A percentile compares a stretch with the other conserved stretches of the same genome.
phyloP scores from a whole-genome alignment of 92 coral and sea anemone species.

The Hydrozoanthus gracilis region DNA sequence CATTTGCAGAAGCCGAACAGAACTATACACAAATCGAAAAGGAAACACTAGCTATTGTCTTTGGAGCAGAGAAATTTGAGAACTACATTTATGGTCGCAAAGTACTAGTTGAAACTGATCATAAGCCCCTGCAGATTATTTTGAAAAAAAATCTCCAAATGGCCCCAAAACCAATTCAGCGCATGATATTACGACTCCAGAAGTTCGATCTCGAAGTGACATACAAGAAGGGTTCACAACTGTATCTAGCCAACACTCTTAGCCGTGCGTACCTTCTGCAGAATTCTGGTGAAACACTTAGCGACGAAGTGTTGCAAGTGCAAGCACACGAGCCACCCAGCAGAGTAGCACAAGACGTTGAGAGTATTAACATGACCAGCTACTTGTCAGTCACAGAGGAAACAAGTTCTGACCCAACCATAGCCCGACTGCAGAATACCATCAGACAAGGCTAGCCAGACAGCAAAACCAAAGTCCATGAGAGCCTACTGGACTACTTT shows the following conservation, averaged over 20 bases:
- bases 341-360: conserved; percentile 42
- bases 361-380: conserved; percentile 39
- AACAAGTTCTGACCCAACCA: conserved; percentile 44
- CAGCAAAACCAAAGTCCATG: conserved; percentile 32
- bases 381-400: conserved; percentile 34
- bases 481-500: conserved; percentile 6
- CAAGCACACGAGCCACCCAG: conserved; percentile 16
- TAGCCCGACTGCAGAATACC: conserved; percentile 38
- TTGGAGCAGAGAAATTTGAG: conserved; percentile 57
- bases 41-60: conserved; percentile 49
- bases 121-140: no score
- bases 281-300: no score
- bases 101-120: conserved; percentile 65
- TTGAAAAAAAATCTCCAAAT: conserved; percentile 56
- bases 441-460: conserved; percentile 59
- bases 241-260: no score
- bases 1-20: no score
- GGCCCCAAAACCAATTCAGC: conserved; percentile 60
- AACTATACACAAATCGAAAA: conserved; percentile 51
- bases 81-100: conserved; percentile 60
- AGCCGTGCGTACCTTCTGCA: no score
- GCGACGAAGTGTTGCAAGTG: conserved; percentile 33
- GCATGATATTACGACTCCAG: conserved; percentile 60
- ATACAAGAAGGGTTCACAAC: no score
- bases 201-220: conserved; percentile 61